phyloP scores from a whole-genome alignment of 2,113 vertebrate species.

The Atherinomorus stipes region DNA sequence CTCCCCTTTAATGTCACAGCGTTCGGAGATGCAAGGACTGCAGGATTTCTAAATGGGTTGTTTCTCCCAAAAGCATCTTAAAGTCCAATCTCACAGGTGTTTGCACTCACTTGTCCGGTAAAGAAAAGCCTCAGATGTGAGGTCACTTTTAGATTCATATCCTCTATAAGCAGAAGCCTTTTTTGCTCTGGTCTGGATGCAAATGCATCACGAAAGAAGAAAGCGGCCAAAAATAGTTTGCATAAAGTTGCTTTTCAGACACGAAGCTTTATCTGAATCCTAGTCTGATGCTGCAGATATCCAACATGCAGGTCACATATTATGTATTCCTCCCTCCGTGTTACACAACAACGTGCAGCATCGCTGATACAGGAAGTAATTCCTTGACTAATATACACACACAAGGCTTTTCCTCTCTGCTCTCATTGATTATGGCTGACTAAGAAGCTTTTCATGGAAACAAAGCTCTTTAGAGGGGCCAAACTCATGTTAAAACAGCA shows the following conservation, averaged over 20 bases:
- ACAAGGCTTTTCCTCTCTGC: not conserved
- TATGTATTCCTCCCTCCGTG: not conserved
- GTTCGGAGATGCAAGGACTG: conserved; percentile 13
- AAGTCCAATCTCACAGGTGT: conserved; percentile 15
- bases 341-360: not conserved
- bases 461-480: not conserved
- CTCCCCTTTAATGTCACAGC: conserved; percentile 24
- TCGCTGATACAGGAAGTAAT: not conserved
- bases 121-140: not conserved
- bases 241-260: not conserved
- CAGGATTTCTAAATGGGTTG: conserved; percentile 6
- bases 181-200: not conserved
- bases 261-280: not conserved
- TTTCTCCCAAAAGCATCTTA: conserved; percentile 26
- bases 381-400: not conserved
- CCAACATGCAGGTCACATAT: not conserved
- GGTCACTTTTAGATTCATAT: not conserved
- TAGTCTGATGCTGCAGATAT: too few species aligned
- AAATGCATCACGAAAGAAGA: not conserved
- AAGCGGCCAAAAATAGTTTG: not conserved
- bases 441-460: conserved; percentile 37
- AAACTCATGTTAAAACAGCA: not conserved
- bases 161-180: not conserved
- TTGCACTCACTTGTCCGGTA: not conserved
- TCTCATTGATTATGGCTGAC: conserved; percentile 1